Percentiles rank a stretch among this genome's conserved stretches.
Conservation (phyloP, 2,888 invertebrate genomes). For the Diarsia mendica region DNA sequence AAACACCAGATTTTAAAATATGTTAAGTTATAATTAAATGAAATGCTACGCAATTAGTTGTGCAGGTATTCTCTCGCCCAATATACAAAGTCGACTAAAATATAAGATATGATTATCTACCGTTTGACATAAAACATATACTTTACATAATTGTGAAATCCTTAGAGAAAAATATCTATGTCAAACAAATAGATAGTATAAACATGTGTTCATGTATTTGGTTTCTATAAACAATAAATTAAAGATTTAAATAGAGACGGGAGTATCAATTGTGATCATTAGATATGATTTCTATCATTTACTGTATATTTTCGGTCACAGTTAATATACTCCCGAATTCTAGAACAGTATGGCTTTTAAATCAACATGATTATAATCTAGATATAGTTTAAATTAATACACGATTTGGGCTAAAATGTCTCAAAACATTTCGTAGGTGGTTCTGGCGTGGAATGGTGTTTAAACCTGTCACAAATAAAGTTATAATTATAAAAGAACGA, state of each 20-base stretch:
- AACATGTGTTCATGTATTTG: constrained; percentile 73
- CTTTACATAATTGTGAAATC: constrained; percentile 49
- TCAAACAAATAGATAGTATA: constrained; percentile 65
- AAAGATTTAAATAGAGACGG: constrained; percentile 50
- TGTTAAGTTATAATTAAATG: constrained; percentile 49
- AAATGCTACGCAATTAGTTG: constrained; percentile 57
- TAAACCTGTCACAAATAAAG: constrained; percentile 64
- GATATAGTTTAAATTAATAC: constrained; percentile 67
- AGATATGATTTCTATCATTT: constrained; percentile 10
- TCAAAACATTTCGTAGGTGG: constrained; percentile 68
- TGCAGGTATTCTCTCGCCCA: constrained; percentile 56
- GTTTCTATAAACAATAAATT: constrained; percentile 74
- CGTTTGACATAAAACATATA: constrained; percentile 59
- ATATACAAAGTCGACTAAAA: constrained; percentile 50
- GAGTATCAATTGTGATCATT: constrained; percentile 32
- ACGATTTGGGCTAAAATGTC: constrained; percentile 65
- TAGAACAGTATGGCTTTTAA: constrained; percentile 73
- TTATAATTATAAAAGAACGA: constrained; percentile 40
- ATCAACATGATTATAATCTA: constrained; percentile 72
- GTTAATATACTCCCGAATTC: constrained; percentile 29
- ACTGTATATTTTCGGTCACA: constrained; percentile 43
- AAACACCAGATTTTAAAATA: constrained; percentile 45
- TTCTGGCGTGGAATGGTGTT: constrained; percentile 75
- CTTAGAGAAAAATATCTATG: constrained; percentile 52
- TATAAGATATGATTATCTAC: constrained; percentile 54